Evolutionary conservation across 92 coral and sea anemone species (phyloP).

Genomic region (Metridium senile): DNA sequence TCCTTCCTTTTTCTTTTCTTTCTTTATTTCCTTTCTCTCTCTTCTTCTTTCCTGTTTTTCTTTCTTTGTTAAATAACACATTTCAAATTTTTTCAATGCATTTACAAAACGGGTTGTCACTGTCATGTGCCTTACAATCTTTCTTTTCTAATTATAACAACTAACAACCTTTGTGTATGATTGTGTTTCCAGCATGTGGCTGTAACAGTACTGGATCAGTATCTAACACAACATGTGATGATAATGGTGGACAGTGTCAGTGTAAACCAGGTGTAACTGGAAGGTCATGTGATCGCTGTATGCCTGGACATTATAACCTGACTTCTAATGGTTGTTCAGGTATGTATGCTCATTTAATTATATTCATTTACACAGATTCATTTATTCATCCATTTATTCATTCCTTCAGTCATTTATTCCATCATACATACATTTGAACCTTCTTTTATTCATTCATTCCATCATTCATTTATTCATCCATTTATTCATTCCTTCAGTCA

Average conservation of each 20-base stretch:
- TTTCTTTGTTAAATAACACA: no score
- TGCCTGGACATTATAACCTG: constrained; percentile 86
- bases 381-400: neutral
- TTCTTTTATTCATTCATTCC: neutral
- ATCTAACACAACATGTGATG: constrained; percentile 62
- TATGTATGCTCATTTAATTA: no score
- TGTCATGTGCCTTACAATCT: no score
- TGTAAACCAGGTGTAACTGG: constrained; percentile 97
- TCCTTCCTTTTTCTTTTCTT: neutral
- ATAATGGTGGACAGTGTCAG: constrained; percentile 88
- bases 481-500: no score
- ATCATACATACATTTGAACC: neutral
- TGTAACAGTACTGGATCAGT: constrained; percentile 74
- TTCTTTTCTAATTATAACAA: neutral
- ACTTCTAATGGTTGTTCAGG: constrained; percentile 85
- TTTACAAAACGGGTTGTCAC: no score
- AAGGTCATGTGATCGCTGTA: constrained; percentile 78
- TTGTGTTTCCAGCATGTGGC: constrained; percentile 61
- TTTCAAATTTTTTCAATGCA: no score
- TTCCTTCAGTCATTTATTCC: neutral
- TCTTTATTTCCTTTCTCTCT: neutral
- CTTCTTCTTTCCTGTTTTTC: no score
- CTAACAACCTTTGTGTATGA: neutral
- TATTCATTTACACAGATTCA: neutral
- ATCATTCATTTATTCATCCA: neutral